Percentiles rank a stretch among this genome's conserved stretches.
These are phyloP conservation scores for Crotalus horridus DNA, from an alignment of 2,113 vertebrate genomes.

Conservation along the genomic window DNA sequence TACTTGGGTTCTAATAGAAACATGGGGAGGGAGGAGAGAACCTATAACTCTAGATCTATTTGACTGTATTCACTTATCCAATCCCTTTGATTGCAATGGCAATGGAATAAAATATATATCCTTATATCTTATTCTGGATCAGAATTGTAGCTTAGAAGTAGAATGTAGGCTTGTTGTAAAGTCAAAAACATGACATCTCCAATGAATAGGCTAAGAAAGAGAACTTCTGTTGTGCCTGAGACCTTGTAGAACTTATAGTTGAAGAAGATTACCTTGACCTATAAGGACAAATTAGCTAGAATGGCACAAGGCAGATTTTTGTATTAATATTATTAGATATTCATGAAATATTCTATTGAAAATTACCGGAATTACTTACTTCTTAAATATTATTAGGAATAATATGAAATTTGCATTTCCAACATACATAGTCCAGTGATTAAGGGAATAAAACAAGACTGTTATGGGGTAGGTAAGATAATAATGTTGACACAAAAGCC, in stretches of 20 bases:
- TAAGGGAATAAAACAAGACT: not conserved
- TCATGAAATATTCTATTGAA: not conserved
- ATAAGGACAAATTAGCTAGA: not conserved
- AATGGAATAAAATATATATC: not conserved
- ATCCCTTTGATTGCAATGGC: not conserved
- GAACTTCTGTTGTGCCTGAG: not conserved
- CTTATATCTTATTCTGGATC: not conserved
- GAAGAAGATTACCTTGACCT: not conserved
- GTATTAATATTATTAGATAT: not conserved
- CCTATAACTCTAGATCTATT: not conserved
- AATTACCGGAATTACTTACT: not conserved
- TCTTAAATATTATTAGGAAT: not conserved
- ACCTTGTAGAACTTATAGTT: not conserved
- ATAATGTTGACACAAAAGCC: not conserved
- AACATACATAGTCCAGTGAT: not conserved
- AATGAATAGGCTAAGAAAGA: not conserved
- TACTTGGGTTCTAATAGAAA: not conserved
- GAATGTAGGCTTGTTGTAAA: not conserved
- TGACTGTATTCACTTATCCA: not conserved
- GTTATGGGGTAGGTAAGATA: not conserved
- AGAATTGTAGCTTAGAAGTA: not conserved
- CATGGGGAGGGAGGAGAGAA: not conserved
- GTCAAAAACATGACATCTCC: not conserved
- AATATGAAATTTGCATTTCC: not conserved
- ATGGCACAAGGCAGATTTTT: not conserved